Conservation (phyloP, 2,113 vertebrate species). For the Myocastor coypus region DNA sequence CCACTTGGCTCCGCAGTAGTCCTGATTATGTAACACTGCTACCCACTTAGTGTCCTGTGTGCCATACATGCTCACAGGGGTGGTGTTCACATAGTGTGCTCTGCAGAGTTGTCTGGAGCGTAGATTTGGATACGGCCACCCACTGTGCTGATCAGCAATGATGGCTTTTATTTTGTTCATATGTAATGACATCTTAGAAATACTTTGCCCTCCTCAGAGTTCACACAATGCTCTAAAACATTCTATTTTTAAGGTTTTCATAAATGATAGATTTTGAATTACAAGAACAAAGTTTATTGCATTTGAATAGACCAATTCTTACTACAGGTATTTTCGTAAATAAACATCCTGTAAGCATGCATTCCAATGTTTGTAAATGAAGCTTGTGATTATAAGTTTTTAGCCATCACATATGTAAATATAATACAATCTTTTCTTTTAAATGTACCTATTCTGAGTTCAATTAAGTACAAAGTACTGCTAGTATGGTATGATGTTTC, state of each 20-base stretch:
- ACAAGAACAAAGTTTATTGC: not conserved
- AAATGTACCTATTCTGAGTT: not conserved
- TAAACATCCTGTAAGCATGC: not conserved
- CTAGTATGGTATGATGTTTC: not conserved
- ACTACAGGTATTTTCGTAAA: not conserved
- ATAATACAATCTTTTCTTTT: not conserved
- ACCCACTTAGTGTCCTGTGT: not conserved
- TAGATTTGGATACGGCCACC: not conserved
- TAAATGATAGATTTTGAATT: not conserved
- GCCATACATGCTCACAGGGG: not conserved
- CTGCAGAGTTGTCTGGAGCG: too few species aligned
- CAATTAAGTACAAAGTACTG: not conserved
- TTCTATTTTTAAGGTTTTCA: not conserved
- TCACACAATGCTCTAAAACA: not conserved
- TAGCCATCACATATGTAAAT: not conserved
- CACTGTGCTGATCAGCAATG: too few species aligned
- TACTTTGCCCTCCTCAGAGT: not conserved
- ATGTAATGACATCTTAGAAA: not conserved
- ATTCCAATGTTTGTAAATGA: not conserved
- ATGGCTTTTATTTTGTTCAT: not conserved
- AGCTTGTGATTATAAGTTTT: not conserved
- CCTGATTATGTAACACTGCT: not conserved
- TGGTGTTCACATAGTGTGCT: rapidly evolving
- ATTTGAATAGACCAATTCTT: not conserved
- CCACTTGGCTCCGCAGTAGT: not conserved